Evolutionary conservation across 1,140 invertebrate species (phyloP), one percentile per base, ranked within the genome.

Genomic region (Drosophila nigrodunni): DNA sequence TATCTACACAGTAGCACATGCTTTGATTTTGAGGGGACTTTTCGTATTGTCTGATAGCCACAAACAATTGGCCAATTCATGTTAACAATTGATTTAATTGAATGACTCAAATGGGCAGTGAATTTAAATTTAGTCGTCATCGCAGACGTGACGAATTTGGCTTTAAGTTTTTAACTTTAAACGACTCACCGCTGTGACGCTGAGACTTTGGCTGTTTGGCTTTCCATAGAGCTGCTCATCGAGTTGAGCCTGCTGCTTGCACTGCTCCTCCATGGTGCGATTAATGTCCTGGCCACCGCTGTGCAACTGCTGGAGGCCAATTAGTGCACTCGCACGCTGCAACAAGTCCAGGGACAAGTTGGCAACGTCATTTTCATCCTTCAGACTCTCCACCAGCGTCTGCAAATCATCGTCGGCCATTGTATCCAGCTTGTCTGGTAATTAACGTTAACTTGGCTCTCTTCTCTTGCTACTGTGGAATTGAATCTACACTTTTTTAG

Each of bases 281-380:
- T 76, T 86, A 47, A 65, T 68, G 43, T 65, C 54, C 15, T 41
- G 50, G 55, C 49, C 71, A 64, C 62, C 62, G 35, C 78, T 81
- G 62, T 70, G 72, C 21, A 67, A 59, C 73, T 75, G 81, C 34
- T 87, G 83, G 76, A 49, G 55, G 76, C 81, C 86, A 82, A 91
- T 82, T 78, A 82, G 71, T 60, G 78, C 74, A 46, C 78, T 89
- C 15, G 89, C 88, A n/a, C 75, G 72, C 55, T 91, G 70, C 46
- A 91, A 62, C 79, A 86, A 82, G 58, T 91, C 89, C 58, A 89
- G 50, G 52, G 89, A 91, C 61, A 89, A 89, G 76, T 89, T 91
- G 30, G 88, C 80, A 69, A 91, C 78, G 43, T 73, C 73, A 62
- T 76, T 82, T 49, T 71, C 78, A 57, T 72, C 76, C 39, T 77